Evolutionary conservation across 2,888 invertebrate species (phyloP).

Genomic region (Pseudococcus jackbeardsleyi): DNA sequence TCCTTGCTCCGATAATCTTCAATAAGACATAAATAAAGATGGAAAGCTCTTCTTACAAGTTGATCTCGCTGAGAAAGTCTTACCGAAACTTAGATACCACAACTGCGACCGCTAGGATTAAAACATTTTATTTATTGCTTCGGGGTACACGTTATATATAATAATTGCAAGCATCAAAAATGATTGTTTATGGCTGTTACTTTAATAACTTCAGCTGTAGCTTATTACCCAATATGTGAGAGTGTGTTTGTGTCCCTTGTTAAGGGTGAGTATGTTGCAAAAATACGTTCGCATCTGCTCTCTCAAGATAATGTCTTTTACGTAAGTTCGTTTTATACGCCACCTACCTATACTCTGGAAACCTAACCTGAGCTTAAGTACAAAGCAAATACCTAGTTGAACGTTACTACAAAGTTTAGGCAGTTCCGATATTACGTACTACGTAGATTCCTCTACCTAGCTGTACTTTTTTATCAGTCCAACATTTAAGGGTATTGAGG

Average conservation of each 20-base stretch:
- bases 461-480: neutral
- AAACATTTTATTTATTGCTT: slow-evolving; percentile 65
- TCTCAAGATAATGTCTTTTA: slow-evolving; percentile 46
- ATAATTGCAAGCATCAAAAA: slow-evolving; percentile 62
- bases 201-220: slow-evolving; percentile 63
- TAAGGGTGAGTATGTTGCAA: slow-evolving; percentile 44
- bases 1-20: slow-evolving; percentile 68
- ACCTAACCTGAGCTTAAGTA: slow-evolving; percentile 53
- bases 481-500: neutral
- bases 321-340: slow-evolving; percentile 52
- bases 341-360: neutral
- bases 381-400: slow-evolving; percentile 45
- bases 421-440: neutral
- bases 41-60: slow-evolving; percentile 65
- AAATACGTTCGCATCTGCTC: slow-evolving; percentile 56
- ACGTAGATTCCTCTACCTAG: neutral
- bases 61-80: slow-evolving; percentile 64
- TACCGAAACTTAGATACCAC: slow-evolving; percentile 64
- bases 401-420: slow-evolving; percentile 45
- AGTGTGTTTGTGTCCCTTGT: slow-evolving; percentile 46
- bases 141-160: slow-evolving; percentile 61
- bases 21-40: slow-evolving; percentile 69
- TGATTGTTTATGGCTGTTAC: slow-evolving; percentile 64
- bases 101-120: slow-evolving; percentile 65
- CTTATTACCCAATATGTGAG: slow-evolving; percentile 55